Base-by-base conservation (phyloP, 2,113 vertebrate species). In the Phasianus colchicus region DNA sequence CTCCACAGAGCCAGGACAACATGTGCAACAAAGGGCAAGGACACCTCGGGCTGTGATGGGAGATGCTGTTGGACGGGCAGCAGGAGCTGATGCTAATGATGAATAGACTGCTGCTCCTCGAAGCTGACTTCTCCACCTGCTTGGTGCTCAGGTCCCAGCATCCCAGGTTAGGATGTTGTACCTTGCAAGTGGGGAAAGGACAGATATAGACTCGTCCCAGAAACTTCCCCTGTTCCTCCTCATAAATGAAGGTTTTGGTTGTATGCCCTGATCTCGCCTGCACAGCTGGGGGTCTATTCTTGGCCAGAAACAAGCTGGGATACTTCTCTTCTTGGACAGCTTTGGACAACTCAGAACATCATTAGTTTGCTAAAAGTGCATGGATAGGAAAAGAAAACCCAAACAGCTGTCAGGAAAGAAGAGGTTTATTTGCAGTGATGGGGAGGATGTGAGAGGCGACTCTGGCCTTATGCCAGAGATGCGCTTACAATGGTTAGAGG, bases 401-500 rank as follows among this genome's bases (percentile, higher is more conserved):
- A 61, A 42, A 22, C 0, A 6, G 24, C 2, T 38, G 30, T 74
- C 3, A 6, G 83, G 75, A 32, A 50, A 72, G 29, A 58, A 52
- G 11, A 40, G 2, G 2, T 96, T 96, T 97, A 95, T 95, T 97
- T 52, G 13, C 83, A 34, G 17, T 18, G 43, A 13, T 24, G 11
- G 42, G 60, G 52, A 79, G 5, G 48, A 16, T 3, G 21, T 36
- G 50, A 87, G 48, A 36, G 19, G 25, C 32, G 45, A 38, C 2
- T 6, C 50, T 24, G 47, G 22, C 22, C 42, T 1, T 0, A 36
- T 1, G 11, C 64, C 82, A 77, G 42, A 15, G 47, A 55, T 32
- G 6, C 0, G 0, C 85, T 86, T 43, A 61, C 73, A 54, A 6
- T 7, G 47, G 72, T 86, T 74, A 85, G 52, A 15, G 57, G 2